Conservation (phyloP, 2,113 vertebrate genomes). For the Nyctibius bracteatus region DNA sequence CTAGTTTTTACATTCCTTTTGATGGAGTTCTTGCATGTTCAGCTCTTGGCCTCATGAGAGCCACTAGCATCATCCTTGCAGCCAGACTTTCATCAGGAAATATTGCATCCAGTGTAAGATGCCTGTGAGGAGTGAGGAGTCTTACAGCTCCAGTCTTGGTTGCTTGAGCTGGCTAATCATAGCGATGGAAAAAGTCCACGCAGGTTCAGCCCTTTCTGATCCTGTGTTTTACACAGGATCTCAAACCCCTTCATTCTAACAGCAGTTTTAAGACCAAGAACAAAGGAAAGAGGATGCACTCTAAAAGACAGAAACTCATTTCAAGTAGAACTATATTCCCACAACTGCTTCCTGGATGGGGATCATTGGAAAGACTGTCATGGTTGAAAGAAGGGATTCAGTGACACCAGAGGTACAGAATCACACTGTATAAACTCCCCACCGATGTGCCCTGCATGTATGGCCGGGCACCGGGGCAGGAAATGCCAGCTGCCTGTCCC, state of each 20-base stretch:
- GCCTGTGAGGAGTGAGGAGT: not conserved
- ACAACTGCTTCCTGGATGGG: not conserved
- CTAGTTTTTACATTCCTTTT: not conserved
- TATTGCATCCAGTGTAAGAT: not conserved
- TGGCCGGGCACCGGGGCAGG: accelerated
- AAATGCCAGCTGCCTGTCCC: not conserved
- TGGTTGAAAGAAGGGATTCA: not conserved
- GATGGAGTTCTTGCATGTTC: not conserved
- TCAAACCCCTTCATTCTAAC: not conserved
- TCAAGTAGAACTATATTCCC: not conserved
- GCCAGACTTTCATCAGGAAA: not conserved
- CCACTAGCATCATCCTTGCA: not conserved
- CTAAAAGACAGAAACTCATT: not conserved
- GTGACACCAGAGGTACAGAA: not conserved
- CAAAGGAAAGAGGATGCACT: not conserved
- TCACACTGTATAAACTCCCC: accelerated
- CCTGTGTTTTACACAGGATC: not conserved
- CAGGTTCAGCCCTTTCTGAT: not conserved
- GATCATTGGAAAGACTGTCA: not conserved
- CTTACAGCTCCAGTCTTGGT: not conserved
- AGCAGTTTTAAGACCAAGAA: not conserved
- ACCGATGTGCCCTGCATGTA: accelerated
- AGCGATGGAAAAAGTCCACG: not conserved
- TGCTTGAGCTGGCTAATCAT: not conserved
- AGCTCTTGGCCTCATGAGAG: not conserved